These are phyloP conservation scores for Lamellibrachia columna DNA, from an alignment of 2,888 invertebrate species.

Conservation along the genomic window DNA sequence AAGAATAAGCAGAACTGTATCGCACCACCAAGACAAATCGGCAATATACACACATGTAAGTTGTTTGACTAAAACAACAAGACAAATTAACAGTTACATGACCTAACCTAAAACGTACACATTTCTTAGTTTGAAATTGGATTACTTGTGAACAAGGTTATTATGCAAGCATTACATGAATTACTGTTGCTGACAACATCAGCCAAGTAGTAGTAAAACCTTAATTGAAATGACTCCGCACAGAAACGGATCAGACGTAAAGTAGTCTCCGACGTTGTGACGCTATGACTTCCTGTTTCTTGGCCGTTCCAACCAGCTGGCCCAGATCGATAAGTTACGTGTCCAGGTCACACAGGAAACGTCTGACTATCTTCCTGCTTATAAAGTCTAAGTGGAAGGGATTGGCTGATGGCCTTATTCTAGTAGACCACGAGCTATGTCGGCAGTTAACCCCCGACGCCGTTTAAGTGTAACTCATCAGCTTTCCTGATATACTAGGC, in stretches of 20 bases:
- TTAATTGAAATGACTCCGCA: background rate
- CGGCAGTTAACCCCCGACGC: background rate
- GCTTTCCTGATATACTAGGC: background rate
- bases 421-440: background rate
- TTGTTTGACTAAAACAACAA: too few relatives aligned
- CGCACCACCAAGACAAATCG: too few relatives aligned
- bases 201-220: too few relatives aligned
- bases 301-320: background rate
- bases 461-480: background rate
- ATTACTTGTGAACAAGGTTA: too few relatives aligned
- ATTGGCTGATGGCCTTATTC: background rate
- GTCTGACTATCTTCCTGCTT: background rate
- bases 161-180: too few relatives aligned
- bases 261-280: background rate
- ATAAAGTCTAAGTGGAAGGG: background rate
- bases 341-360: background rate
- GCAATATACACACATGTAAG: too few relatives aligned
- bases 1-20: too few relatives aligned
- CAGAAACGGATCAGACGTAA: background rate
- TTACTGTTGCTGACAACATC: too few relatives aligned
- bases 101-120: too few relatives aligned
- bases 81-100: too few relatives aligned
- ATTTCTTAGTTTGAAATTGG: too few relatives aligned
- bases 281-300: background rate
- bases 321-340: background rate